Base-by-base conservation (phyloP, 1,140 invertebrate species). In the Bombus confusus region DNA sequence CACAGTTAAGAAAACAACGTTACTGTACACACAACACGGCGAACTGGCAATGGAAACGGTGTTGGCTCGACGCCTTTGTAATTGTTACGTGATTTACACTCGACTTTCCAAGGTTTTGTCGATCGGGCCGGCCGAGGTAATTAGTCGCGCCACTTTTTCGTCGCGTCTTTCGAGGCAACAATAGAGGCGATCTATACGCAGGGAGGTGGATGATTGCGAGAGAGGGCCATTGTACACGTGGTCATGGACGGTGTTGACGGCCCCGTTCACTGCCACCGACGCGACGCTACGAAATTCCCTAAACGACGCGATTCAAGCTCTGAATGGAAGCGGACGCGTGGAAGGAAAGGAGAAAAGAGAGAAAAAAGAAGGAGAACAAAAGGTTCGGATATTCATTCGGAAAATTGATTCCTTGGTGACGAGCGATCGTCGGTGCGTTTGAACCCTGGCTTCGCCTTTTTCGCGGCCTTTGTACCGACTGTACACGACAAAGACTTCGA, bases 121-220 rank as follows among this genome's bases (percentile, higher is more conserved):
- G 86, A 86, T 91, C 86, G 75, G n/a, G 76, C 81, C 77, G 47
- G 34, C 66, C 83, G 77, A 62, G 83, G 6, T 89, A 88, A 88
- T 89, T 88, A 88, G 88, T 88, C 79, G 79, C 87, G 88, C 73
- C 82, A 76, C 74, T 89, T 88, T 89, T 89, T 88, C 87, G 74
- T 47, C 39, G 83, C 74, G 69, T 86, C 78, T 59, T 72, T 73
- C 72, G 31, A 62, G 43, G 37, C 64, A 78, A 88, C 88, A 89
- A 89, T 88, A 83, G 87, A 80, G 43, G 22, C 80, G 86, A 89
- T 75, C 77, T 72, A 75, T 84, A 87, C 72, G 72, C 75, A 68
- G 37, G 62, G 78, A 66, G 66, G 66, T 80, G 84, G 66, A 57
- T 62, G 77, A 87, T 80, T 86, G 72, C 78, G 57, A 47, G 86